These are phyloP conservation scores for Helicolenus hilgendorfi DNA, from an alignment of 2,797 vertebrate species.

Conservation along the genomic window DNA sequence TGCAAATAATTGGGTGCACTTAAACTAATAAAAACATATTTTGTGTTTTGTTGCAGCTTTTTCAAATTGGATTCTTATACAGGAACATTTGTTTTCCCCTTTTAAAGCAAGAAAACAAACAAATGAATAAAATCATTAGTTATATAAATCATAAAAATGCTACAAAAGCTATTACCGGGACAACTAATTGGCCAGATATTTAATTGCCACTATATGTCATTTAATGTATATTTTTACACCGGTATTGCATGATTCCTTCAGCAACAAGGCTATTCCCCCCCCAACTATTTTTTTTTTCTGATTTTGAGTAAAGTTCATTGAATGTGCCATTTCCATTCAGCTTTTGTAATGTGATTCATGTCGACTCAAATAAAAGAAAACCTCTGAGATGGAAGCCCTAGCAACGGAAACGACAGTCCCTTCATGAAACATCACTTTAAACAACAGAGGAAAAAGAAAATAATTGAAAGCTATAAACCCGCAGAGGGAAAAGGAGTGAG, in stretches of 20 bases:
- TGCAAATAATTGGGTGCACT: neutral
- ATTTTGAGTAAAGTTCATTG: constrained; percentile 1
- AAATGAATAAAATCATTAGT: neutral
- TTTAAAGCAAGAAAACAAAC: neutral
- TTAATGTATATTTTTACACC: neutral
- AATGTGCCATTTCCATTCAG: constrained; percentile 5
- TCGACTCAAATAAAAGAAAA: neutral
- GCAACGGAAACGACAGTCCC: constrained; percentile 9
- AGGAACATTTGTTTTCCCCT: neutral
- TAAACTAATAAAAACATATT: neutral
- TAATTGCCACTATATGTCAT: neutral
- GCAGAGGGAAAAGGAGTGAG: neutral
- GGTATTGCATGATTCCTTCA: neutral
- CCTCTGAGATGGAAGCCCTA: neutral
- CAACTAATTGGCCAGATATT: neutral
- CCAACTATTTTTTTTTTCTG: neutral
- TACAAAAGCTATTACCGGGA: neutral
- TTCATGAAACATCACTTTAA: constrained; percentile 54
- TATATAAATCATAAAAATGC: neutral
- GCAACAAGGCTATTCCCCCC: neutral
- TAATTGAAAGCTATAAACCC: constrained; percentile 56
- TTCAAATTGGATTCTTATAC: neutral
- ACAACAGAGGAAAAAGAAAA: constrained; percentile 51
- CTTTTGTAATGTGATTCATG: constrained; percentile 27
- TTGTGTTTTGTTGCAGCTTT: neutral